A percentile compares a stretch with the other conserved stretches of the same genome.
These are phyloP conservation scores for Azemiops feae DNA, from an alignment of 2,113 vertebrate species.

Conservation along the genomic window DNA sequence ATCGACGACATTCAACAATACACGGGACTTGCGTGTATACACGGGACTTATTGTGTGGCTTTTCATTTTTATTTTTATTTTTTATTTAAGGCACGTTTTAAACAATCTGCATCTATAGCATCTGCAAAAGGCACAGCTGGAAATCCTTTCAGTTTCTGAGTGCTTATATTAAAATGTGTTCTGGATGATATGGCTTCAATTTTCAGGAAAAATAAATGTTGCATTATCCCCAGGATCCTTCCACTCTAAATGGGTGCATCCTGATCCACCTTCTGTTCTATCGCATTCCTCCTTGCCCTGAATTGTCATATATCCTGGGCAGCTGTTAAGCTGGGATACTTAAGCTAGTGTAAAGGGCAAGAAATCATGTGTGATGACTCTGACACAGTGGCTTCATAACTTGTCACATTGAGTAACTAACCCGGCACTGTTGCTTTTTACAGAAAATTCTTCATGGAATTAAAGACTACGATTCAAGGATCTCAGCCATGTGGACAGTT, in stretches of 20 bases:
- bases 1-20: not conserved
- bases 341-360: not conserved
- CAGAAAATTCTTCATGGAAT: not conserved
- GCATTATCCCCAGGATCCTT: not conserved
- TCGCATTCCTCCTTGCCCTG: not conserved
- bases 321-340: not conserved
- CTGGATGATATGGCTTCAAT: not conserved
- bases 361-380: not conserved
- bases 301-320: not conserved
- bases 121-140: not conserved
- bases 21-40: not conserved
- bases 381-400: not conserved
- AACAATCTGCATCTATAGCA: not conserved
- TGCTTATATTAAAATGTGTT: not conserved
- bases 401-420: not conserved
- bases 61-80: not conserved
- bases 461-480: too few species aligned
- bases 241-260: not conserved
- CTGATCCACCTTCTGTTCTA: not conserved
- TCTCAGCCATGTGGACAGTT: too few species aligned
- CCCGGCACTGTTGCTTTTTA: not conserved
- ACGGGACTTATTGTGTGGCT: not conserved
- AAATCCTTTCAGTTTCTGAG: not conserved
- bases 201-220: not conserved
- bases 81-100: not conserved